phyloP scores from a whole-genome alignment of 2,888 invertebrate genomes.

The Timandra comae region DNA sequence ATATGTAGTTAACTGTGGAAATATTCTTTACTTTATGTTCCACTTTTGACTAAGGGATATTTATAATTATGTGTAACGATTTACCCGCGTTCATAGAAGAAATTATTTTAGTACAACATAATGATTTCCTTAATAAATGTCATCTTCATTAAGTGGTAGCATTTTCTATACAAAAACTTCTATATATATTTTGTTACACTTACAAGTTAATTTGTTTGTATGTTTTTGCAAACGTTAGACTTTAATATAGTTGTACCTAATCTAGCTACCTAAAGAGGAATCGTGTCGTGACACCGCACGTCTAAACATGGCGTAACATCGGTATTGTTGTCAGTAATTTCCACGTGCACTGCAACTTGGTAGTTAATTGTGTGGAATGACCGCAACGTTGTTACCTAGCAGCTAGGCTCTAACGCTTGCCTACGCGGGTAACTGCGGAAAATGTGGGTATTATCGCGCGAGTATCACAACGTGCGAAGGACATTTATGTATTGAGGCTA shows the following conservation, averaged over 20 bases:
- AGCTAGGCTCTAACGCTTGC: constrained; percentile 13
- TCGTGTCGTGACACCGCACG: constrained; percentile 56
- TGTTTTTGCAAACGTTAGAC: constrained; percentile 43
- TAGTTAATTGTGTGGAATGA: constrained; percentile 46
- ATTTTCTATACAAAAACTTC: no score
- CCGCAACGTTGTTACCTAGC: constrained; percentile 29
- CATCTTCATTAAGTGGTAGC: no score
- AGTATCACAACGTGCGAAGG: constrained; percentile 42
- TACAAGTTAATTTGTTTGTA: no score
- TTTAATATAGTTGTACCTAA: no score
- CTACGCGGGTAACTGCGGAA: constrained; percentile 36
- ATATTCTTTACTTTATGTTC: no score
- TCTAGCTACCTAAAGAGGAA: constrained; percentile 7
- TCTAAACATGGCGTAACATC: constrained; percentile 53
- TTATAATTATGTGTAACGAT: no score
- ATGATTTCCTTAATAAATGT: no score
- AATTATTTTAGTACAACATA: no score
- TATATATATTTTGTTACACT: no score
- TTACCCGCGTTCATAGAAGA: no score
- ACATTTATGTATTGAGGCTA: constrained; percentile 27
- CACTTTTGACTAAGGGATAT: no score
- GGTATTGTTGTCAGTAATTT: constrained; percentile 48
- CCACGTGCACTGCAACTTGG: constrained; percentile 46
- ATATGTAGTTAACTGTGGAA: no score
- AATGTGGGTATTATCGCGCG: constrained; percentile 49